Evolutionary conservation across 1,140 invertebrate genomes (phyloP).

Genomic region (Cheumatopsyche charites): DNA sequence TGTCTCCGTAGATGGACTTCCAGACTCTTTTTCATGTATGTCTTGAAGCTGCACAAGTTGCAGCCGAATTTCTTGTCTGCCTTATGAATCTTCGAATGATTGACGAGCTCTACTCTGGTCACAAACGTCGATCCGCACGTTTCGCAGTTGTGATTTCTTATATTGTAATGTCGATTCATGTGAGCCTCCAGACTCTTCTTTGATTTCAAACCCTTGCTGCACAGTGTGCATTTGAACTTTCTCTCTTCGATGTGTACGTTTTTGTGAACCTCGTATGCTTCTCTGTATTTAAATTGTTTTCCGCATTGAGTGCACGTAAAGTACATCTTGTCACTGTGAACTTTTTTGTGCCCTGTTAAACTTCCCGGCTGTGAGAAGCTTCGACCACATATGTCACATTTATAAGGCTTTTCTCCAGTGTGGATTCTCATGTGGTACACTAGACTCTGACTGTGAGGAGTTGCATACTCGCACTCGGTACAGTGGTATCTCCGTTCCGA

Average conservation of each 20-base stretch:
- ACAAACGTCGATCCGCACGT: slow-evolving; percentile 59
- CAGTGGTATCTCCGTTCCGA: slow-evolving; percentile 55
- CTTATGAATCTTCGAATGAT: slow-evolving; percentile 57
- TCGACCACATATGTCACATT: slow-evolving; percentile 64
- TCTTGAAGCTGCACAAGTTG: slow-evolving; percentile 59
- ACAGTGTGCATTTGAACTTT: slow-evolving; percentile 53
- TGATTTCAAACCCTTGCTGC: slow-evolving; percentile 55
- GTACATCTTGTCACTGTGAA: slow-evolving; percentile 57
- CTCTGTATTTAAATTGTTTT: slow-evolving; percentile 65
- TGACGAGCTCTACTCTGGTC: slow-evolving; percentile 56
- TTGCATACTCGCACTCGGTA: slow-evolving; percentile 55
- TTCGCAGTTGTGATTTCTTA: slow-evolving; percentile 59
- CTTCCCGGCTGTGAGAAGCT: slow-evolving; percentile 64
- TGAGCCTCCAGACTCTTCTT: slow-evolving; percentile 55
- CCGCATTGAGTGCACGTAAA: slow-evolving; percentile 69
- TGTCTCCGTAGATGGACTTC: slow-evolving; percentile 59
- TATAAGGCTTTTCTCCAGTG: slow-evolving; percentile 61
- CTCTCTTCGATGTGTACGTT: slow-evolving; percentile 54
- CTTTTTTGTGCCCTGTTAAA: slow-evolving; percentile 59
- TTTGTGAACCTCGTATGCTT: slow-evolving; percentile 56
- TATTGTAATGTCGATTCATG: slow-evolving; percentile 58
- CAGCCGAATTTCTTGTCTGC: slow-evolving; percentile 55
- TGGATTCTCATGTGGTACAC: slow-evolving; percentile 62
- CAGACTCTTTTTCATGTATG: slow-evolving; percentile 59
- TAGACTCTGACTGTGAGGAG: slow-evolving; percentile 58